Evolutionary conservation across 2,888 invertebrate genomes (phyloP).

Genomic region (Aspidapion aeneum): DNA sequence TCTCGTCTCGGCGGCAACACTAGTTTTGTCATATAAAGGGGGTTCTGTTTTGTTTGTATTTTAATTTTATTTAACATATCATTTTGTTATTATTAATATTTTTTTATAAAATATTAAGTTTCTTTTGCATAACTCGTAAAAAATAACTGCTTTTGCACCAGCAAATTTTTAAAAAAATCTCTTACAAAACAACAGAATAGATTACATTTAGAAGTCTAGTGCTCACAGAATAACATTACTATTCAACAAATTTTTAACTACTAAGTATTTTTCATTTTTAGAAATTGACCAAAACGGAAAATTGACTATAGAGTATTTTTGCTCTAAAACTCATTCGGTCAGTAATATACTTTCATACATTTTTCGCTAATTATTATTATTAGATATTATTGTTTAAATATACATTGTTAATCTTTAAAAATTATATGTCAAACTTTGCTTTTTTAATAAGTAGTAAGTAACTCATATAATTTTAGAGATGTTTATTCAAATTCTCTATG

Average conservation of each 20-base stretch:
- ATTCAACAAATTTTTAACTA: constrained; percentile 44
- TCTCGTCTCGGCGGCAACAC: no score
- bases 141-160: no score
- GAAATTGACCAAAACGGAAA: constrained; percentile 51
- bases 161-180: no score
- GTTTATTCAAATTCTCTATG: not conserved
- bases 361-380: not conserved
- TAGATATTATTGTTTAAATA: not conserved
- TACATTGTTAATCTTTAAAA: constrained; percentile 10
- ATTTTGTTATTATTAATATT: no score
- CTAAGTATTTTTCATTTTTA: constrained; percentile 42
- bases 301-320: constrained; percentile 47
- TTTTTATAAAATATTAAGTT: no score
- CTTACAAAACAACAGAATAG: no score
- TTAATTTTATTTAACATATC: no score
- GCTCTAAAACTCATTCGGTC: constrained; percentile 32
- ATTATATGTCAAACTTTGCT: no score
- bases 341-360: constrained; percentile 21
- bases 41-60: no score
- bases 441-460: no score
- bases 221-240: constrained; percentile 40
- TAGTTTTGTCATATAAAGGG: no score
- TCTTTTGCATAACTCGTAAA: no score
- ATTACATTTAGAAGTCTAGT: constrained; percentile 25
- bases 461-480: not conserved